These are phyloP conservation scores for Pempheris klunzingeri DNA, from an alignment of 2,797 vertebrate species.

Conservation along the genomic window DNA sequence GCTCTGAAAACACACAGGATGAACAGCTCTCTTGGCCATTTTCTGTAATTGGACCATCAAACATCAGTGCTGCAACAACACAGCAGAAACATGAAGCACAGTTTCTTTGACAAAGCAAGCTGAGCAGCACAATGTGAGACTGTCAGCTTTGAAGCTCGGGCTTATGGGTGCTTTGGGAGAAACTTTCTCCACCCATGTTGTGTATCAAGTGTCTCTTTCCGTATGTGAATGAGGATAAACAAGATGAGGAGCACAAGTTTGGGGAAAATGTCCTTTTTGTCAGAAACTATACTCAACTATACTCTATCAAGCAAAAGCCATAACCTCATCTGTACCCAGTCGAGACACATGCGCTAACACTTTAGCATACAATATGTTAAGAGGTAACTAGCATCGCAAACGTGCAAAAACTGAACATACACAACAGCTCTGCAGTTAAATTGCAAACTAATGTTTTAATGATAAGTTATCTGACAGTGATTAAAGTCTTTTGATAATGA, in stretches of 20 bases:
- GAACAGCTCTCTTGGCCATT: constrained; percentile 55
- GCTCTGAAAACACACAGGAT: constrained; percentile 37
- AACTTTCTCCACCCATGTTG: constrained; percentile 32
- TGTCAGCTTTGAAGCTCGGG: constrained; percentile 40
- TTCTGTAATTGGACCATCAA: constrained; percentile 66
- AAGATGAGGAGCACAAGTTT: constrained; percentile 11
- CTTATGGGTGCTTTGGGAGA: constrained; percentile 48
- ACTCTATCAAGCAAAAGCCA: not conserved
- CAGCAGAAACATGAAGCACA: constrained; percentile 48
- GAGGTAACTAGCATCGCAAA: not conserved
- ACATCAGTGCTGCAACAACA: constrained; percentile 37
- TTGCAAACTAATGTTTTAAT: not conserved
- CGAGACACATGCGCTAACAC: not conserved
- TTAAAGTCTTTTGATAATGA: not conserved
- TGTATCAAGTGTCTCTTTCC: constrained; percentile 4
- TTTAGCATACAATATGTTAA: not conserved
- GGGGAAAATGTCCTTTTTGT: not conserved
- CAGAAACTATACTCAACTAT: not conserved
- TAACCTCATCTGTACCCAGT: not conserved
- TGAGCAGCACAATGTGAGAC: constrained; percentile 37
- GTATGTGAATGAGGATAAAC: constrained; percentile 20
- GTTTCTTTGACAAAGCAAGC: constrained; percentile 46
- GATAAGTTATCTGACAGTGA: not conserved
- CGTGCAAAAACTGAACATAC: not conserved
- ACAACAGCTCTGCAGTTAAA: not conserved